Conservation (phyloP, 2,797 vertebrate genomes). For the Pseudochromis fuscus region DNA sequence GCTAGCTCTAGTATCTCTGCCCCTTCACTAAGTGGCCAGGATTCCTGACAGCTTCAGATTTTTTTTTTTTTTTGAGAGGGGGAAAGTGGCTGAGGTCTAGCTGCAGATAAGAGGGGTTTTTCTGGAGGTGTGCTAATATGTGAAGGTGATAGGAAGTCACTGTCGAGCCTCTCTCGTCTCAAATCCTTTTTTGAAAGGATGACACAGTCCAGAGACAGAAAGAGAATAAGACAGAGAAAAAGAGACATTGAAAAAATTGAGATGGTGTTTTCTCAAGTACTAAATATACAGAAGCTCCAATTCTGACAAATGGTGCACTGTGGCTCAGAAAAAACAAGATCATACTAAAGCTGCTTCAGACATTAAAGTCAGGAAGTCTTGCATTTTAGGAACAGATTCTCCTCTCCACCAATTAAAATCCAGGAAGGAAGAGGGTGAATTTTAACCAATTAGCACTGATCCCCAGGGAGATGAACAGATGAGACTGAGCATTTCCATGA, state of each 20-base stretch:
- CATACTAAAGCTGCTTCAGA: not conserved
- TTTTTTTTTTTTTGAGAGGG: slow-evolving; percentile 12
- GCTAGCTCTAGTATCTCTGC: slow-evolving; percentile 44
- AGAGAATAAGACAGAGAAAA: slow-evolving; percentile 8
- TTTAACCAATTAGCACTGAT: slow-evolving; percentile 42
- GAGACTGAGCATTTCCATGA: not conserved
- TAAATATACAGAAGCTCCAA: too few relatives aligned
- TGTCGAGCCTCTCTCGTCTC: slow-evolving; percentile 20
- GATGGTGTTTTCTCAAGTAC: too few relatives aligned
- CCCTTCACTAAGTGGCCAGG: slow-evolving; percentile 48
- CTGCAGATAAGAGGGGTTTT: slow-evolving; percentile 38
- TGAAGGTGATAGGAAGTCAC: slow-evolving; percentile 46
- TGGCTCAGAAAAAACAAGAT: too few relatives aligned
- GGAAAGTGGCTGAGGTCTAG: slow-evolving; percentile 15
- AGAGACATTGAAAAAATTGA: not conserved
- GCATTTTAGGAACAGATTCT: slow-evolving; percentile 36
- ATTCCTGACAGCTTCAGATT: slow-evolving; percentile 54
- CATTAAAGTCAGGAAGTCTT: slow-evolving; percentile 42
- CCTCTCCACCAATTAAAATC: slow-evolving; percentile 42
- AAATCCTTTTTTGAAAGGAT: slow-evolving; percentile 37
- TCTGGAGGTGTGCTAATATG: slow-evolving; percentile 36
- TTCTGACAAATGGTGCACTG: too few relatives aligned
- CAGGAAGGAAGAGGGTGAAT: slow-evolving; percentile 33
- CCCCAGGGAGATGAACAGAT: slow-evolving; percentile 16
- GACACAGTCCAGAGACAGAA: slow-evolving; percentile 21